Evolutionary conservation across 2,888 invertebrate species (phyloP).

Genomic region (Abrostola triplasia): DNA sequence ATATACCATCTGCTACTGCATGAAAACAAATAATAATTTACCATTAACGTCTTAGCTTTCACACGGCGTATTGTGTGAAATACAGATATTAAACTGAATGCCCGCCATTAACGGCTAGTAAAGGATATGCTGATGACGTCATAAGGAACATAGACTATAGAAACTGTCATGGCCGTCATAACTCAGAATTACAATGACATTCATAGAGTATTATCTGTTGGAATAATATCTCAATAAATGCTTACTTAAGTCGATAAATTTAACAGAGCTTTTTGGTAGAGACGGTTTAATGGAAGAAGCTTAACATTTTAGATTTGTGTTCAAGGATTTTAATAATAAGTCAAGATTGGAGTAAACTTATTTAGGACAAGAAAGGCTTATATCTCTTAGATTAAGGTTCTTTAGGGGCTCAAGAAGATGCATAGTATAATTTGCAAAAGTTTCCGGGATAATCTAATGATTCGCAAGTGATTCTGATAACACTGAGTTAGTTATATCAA

Average conservation of each 20-base stretch:
- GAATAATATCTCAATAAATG: not conserved
- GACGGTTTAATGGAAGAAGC: not conserved
- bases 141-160: conserved; percentile 17
- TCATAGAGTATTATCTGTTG: conserved; percentile 6
- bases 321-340: not conserved
- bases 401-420: no score
- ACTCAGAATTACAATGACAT: conserved; percentile 37
- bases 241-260: conserved; percentile 21
- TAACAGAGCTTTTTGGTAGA: conserved; percentile 12
- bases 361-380: no score
- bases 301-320: not conserved
- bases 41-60: no score
- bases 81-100: not conserved
- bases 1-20: no score
- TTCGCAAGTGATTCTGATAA: no score
- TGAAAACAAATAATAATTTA: no score
- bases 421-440: no score
- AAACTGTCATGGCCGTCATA: conserved; percentile 30
- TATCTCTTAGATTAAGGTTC: no score
- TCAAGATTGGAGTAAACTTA: no score
- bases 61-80: not conserved
- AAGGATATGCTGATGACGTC: conserved; percentile 4
- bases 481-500: no score
- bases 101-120: not conserved
- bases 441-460: no score